A percentile compares a stretch with the other conserved stretches of the same genome.
These are phyloP conservation scores for Polydesmus complanatus DNA, from an alignment of 2,888 invertebrate species.

Conservation along the genomic window DNA sequence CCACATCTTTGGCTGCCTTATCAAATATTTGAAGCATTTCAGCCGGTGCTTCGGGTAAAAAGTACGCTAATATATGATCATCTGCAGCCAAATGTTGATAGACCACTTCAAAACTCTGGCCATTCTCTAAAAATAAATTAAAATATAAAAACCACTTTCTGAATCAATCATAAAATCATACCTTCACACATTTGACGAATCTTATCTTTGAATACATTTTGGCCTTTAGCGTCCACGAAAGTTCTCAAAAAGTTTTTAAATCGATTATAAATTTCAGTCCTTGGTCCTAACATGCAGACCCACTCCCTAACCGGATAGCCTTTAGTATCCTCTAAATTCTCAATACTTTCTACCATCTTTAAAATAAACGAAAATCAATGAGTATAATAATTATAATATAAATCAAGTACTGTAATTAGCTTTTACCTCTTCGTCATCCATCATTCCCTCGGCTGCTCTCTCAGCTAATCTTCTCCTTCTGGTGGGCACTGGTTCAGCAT, in stretches of 20 bases:
- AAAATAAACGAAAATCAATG: slow-evolving; percentile 14
- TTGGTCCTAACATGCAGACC: slow-evolving; percentile 89
- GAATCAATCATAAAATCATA: slow-evolving; percentile 34
- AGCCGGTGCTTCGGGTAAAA: slow-evolving; percentile 90
- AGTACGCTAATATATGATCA: slow-evolving; percentile 88
- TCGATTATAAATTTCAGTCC: slow-evolving; percentile 88
- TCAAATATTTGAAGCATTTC: slow-evolving; percentile 96
- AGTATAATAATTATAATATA: background rate
- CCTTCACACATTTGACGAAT: slow-evolving; percentile 86
- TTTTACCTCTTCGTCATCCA: slow-evolving; percentile 54
- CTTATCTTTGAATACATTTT: slow-evolving; percentile 78
- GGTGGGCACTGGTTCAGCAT: slow-evolving; percentile 41
- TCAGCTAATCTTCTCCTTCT: slow-evolving; percentile 66
- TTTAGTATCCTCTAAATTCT: slow-evolving; percentile 94
- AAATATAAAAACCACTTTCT: background rate
- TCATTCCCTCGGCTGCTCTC: slow-evolving; percentile 65
- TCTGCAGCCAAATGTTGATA: slow-evolving; percentile 78
- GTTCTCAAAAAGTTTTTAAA: slow-evolving; percentile 82
- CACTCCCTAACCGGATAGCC: slow-evolving; percentile 90
- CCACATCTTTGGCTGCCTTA: slow-evolving; percentile 54
- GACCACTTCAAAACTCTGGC: slow-evolving; percentile 76
- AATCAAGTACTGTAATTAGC: background rate
- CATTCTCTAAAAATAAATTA: slow-evolving; percentile 35
- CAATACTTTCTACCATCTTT: slow-evolving; percentile 82
- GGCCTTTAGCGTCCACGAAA: slow-evolving; percentile 70